phyloP scores from a whole-genome alignment of 1,140 invertebrate species.

The Nebria ingens region DNA sequence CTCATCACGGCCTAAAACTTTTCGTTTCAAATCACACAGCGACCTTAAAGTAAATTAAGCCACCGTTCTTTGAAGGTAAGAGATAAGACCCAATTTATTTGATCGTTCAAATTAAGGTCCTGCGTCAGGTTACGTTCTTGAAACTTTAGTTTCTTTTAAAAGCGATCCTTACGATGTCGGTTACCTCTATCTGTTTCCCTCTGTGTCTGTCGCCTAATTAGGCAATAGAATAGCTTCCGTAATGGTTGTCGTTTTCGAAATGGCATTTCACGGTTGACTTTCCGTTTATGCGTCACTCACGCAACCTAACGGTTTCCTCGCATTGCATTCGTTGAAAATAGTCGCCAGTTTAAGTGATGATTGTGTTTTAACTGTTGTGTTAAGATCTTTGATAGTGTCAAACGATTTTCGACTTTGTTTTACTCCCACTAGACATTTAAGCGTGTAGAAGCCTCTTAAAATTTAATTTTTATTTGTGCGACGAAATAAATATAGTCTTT shows the following conservation, averaged over 20 bases:
- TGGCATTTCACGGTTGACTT: conserved; percentile 4
- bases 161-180: neutral
- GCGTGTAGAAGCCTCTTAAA: too few species aligned
- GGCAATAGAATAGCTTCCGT: conserved; percentile 6
- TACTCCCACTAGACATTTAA: too few species aligned
- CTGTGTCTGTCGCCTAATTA: conserved; percentile 2
- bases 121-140: neutral
- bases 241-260: conserved; percentile 1
- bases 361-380: too few species aligned
- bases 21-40: neutral
- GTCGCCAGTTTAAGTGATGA: too few species aligned
- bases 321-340: too few species aligned
- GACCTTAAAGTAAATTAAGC: neutral
- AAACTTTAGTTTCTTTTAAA: conserved; percentile 10
- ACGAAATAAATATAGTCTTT: too few species aligned
- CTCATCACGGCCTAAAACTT: conserved; percentile 4
- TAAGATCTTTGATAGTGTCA: too few species aligned
- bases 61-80: conserved; percentile 2
- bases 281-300: too few species aligned
- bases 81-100: conserved; percentile 7
- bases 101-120: conserved; percentile 4
- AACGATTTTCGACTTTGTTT: too few species aligned
- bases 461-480: too few species aligned
- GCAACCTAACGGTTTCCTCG: too few species aligned
- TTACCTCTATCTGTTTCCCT: neutral